Evolutionary conservation across 2,113 vertebrate genomes (phyloP).

Genomic region (Pygoscelis antarcticus): DNA sequence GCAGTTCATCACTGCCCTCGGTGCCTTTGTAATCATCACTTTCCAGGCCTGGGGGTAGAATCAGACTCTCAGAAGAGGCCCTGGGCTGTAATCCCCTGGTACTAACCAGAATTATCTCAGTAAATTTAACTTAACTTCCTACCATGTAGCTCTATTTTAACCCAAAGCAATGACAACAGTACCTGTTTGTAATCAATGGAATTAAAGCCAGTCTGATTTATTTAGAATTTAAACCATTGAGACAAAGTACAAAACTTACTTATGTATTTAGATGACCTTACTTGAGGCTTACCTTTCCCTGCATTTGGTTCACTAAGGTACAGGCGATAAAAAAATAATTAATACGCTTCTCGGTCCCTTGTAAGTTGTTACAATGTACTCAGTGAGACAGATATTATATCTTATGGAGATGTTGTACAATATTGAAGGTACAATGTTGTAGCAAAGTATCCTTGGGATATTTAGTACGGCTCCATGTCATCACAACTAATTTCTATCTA

Average conservation of each 20-base stretch:
- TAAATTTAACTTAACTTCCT: conserved; percentile 42
- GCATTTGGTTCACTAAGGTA: background rate
- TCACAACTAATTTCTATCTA: background rate
- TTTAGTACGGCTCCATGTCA: background rate
- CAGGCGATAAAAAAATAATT: background rate
- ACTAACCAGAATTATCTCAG: conserved; percentile 35
- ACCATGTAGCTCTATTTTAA: background rate
- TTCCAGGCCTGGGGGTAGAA: background rate
- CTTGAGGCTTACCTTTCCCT: background rate
- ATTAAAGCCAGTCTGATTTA: background rate
- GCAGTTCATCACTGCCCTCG: background rate
- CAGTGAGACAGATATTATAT: rapidly evolving
- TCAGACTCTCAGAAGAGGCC: background rate
- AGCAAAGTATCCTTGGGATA: background rate
- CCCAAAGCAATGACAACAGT: conserved; percentile 6
- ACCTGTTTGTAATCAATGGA: background rate
- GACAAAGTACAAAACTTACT: background rate
- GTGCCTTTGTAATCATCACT: background rate
- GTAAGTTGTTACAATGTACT: background rate
- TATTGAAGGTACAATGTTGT: background rate
- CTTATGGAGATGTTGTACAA: background rate
- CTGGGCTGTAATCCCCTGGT: background rate
- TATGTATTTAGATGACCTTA: background rate
- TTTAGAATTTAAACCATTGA: background rate
- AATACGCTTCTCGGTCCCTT: background rate